Evolutionary conservation across 2,888 invertebrate species (phyloP).

Genomic region (Aspidiotus rigidus): DNA sequence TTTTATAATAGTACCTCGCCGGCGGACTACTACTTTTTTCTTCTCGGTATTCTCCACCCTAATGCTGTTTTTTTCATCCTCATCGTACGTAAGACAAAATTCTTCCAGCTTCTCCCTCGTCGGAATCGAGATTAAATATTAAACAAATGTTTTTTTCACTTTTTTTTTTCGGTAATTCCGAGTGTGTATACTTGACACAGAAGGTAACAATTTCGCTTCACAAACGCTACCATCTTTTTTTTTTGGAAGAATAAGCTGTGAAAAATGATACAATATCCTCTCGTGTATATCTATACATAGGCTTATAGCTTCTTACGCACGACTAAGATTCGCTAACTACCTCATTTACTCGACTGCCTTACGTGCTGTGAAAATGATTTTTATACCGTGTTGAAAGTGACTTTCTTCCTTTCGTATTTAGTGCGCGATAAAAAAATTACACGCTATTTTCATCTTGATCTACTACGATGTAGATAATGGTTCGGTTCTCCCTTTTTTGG

Average conservation of each 20-base stretch:
- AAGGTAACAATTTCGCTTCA: background rate
- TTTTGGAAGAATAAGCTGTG: background rate
- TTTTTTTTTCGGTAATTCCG: background rate
- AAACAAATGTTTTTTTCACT: background rate
- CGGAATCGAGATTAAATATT: constrained; percentile 4
- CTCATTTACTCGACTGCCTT: background rate
- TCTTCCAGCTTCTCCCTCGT: background rate
- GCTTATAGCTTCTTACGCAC: background rate
- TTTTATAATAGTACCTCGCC: constrained; percentile 17
- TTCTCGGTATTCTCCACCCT: constrained; percentile 15
- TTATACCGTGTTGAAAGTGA: background rate
- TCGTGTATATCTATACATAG: background rate
- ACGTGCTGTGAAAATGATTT: background rate
- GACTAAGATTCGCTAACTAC: background rate
- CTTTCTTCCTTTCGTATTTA: background rate
- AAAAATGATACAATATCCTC: background rate
- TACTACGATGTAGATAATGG: background rate
- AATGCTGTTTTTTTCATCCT: constrained; percentile 12
- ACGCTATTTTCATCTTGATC: background rate
- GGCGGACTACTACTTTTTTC: constrained; percentile 10
- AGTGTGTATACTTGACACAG: background rate
- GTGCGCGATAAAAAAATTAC: background rate
- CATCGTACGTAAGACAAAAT: background rate
- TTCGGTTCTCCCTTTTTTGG: background rate
- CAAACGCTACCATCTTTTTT: background rate